Evolutionary conservation across 2,797 vertebrate genomes (phyloP), one percentile per base, ranked within the genome.

Genomic region (Anabacerthia variegaticeps): DNA sequence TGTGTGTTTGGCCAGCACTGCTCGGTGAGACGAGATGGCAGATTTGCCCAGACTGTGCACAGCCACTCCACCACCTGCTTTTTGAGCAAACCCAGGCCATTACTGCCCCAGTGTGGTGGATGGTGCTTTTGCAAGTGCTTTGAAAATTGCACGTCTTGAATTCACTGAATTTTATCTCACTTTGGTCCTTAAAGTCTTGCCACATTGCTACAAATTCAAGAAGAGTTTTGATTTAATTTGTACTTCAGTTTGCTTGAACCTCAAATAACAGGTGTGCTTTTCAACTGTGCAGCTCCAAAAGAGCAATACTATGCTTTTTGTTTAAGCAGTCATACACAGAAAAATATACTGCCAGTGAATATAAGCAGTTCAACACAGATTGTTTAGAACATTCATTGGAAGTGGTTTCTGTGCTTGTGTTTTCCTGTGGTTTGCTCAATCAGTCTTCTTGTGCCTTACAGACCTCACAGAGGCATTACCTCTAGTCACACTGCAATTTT

Each of bases 91-190:
- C 17, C 2, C 68, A 32, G 61, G 63, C 24, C 69, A 16, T 46
- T 68, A 28, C 94, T 90, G 88, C 96, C 90, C 34, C 93, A 24
- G 10, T 2, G 96, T 94, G 95, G 97, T 51, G 19, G 28, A 14
- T 37, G 4, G 3, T 27, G 59, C 55, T 71, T 17, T 62, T 92
- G 56, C 91, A 85, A 2, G 16, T 34, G 46, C 77, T 74, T 74
- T 52, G 6, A 21, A 62, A 68, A 68, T 10, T 12, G 5, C 37
- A 7, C 8, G 7, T 30, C 10, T 46, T 10, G 5, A 14, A 46
- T 44, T 77, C 85, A 37, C 13, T 10, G 23, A 21, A 6, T 7
- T 68, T 74, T 74, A 79, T 34, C 49, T 37, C 43, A 2, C 14
- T 59, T 81, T 37, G 0, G 1, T 28, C 49, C 71, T 58, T 68